Evolutionary conservation across 2,888 invertebrate species (phyloP).

Genomic region (Lypha dubia): DNA sequence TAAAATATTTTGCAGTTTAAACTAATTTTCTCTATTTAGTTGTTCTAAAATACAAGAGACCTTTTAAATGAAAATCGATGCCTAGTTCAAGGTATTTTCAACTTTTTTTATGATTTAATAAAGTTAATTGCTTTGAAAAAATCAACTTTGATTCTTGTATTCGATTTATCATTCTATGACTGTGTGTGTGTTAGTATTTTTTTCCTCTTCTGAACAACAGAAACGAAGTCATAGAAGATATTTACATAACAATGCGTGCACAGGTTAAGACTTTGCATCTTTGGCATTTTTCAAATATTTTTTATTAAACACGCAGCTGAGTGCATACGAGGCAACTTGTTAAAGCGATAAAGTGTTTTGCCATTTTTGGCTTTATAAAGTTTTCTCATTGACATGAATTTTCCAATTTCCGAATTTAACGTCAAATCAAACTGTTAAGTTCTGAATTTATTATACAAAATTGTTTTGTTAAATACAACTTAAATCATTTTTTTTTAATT

Average conservation of each 20-base stretch:
- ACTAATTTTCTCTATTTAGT: conserved; percentile 29
- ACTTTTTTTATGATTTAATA: neutral
- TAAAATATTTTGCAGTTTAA: conserved; percentile 33
- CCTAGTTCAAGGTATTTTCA: conserved; percentile 63
- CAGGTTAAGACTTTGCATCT: conserved; percentile 24
- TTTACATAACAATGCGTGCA: conserved; percentile 53
- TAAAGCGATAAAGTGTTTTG: no score
- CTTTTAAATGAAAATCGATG: conserved; percentile 34
- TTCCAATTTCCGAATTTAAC: no score
- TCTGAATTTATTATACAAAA: no score
- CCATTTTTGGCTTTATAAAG: no score
- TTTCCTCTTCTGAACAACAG: neutral
- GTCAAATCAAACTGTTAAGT: no score
- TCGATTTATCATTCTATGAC: conserved; percentile 5
- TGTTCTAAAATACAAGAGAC: neutral
- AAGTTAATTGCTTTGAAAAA: conserved; percentile 35
- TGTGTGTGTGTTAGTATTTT: neutral
- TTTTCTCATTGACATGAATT: no score
- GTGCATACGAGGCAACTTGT: neutral
- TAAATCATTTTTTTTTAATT: no score
- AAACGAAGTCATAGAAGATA: conserved; percentile 9
- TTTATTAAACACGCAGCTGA: neutral
- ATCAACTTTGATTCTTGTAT: conserved; percentile 56
- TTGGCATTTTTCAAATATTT: conserved; percentile 15
- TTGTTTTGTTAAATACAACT: no score